Evolutionary conservation across 2,888 invertebrate species (phyloP), one percentile per base, ranked within the genome.

Genomic region (Elysia crispata): DNA sequence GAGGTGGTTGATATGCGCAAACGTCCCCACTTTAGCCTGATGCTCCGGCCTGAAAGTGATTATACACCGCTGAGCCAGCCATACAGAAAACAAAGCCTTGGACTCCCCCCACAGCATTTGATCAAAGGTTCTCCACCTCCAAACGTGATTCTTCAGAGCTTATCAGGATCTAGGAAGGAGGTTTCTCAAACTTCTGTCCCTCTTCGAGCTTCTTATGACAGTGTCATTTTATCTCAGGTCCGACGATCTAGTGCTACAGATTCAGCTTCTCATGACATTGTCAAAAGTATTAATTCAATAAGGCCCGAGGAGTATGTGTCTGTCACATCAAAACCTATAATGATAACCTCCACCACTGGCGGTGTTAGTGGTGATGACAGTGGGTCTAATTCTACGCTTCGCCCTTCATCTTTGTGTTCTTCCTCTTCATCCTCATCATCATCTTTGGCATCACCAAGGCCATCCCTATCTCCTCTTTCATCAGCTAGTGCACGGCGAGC

Each of bases 51-150:
- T 41, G 73, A 73, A 57, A 6, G 30, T 67, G 85, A 84, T 57
- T 28, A n/a, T 57, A 23, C 64, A 1, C 30, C 64, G 0, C 62
- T 54, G 54, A 62, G 54, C 33, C 30, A 70, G 23, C 60, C 73
- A 60, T 66, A 13, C 1, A 15, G 28, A 3, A 67, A 54, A 54
- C 67, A 67, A 8, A 67, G 18, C 15, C 25, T 67, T 5, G 28
- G 41, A 11, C 41, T 41, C 11, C 41, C 41, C 41, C 41, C 67
- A 23, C 64, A 73, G 28, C 41, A 49, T 18, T 83, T 86, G 28
- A 85, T 85, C 18, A 72, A 73, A 49, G 87, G 86, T 20, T 89
- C 89, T 0, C 88, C 89, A n/a, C 89, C 88, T 69, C 87, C 89
- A 5, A 83, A 86, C 31, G 86, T 88, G 60, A 80, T 88, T 23